These are phyloP conservation scores for Bombus affinis DNA, from an alignment of 1,140 invertebrate species.

Conservation along the genomic window DNA sequence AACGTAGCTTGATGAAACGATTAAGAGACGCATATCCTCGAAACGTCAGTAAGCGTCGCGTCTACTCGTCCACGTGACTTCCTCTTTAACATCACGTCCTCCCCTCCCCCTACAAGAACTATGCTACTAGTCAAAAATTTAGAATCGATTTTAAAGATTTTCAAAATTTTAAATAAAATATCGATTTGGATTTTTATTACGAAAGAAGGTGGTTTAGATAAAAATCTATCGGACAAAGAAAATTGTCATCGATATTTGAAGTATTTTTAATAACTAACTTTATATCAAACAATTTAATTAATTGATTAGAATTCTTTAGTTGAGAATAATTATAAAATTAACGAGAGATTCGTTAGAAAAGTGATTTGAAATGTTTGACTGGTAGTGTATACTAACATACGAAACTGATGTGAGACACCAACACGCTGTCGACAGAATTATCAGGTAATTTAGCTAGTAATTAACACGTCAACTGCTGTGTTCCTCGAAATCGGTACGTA, in stretches of 20 bases:
- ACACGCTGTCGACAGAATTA: neutral
- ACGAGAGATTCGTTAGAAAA: neutral
- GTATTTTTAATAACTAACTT: too few species aligned
- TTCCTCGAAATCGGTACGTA: neutral
- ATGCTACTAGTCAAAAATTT: neutral
- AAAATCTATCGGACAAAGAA: too few species aligned
- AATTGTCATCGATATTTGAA: too few species aligned
- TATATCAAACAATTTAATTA: too few species aligned
- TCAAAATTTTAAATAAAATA: too few species aligned
- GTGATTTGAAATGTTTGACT: neutral
- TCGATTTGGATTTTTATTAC: too few species aligned
- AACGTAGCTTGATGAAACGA: constrained; percentile 6
- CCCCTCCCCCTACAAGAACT: neutral
- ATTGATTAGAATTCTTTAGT: too few species aligned
- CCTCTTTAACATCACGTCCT: neutral
- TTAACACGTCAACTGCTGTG: neutral
- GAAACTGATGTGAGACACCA: neutral
- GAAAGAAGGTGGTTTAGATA: too few species aligned
- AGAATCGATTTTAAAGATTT: neutral
- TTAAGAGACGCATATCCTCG: constrained; percentile 13
- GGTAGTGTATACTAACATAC: neutral
- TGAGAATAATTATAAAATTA: too few species aligned
- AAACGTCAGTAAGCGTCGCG: constrained; percentile 17
- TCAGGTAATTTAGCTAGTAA: neutral
- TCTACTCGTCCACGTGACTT: neutral